Base-by-base conservation (phyloP, 92 coral and sea anemone genomes). In the Porites divaricata region DNA sequence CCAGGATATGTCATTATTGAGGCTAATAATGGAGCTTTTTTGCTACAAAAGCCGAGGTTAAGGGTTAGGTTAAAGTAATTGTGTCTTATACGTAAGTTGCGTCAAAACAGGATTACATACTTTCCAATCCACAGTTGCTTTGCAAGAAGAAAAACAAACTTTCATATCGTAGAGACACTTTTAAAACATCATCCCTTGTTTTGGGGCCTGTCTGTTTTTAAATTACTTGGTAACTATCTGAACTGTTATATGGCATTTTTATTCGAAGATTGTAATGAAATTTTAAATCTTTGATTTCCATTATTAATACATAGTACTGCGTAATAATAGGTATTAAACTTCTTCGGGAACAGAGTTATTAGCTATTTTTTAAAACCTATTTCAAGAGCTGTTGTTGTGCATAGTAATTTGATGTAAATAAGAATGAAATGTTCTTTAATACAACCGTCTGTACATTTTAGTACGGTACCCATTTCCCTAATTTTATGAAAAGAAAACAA, bases 321-420 rank as follows among this genome's bases (percentile, higher is more conserved):
- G 4, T 41, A 13, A 24, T 16, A 52, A 80, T 69, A 66, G 63
- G 65, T 71, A 26, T 59, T 77, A 35, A 59, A 14, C 58, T 81
- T 81, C 48, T 70, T 58, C 0, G 22, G 86, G 49, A 26, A 81
- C 51, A 25, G 63, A 72, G 86, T 72, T 82, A 4, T 59, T 45
- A 72, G 86, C 79, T 82, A 82, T 82, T 82, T 82, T 80, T 82
- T 16, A 13, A 41, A 41, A 13, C 17, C 51, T n/a, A 63, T 24
- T 51, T 57, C 35, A 72, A 21, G 71, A 70, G 85, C 57, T 45
- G 68, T 70, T 35, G 78, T 70, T 82, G 79, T 71, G 70, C 72
- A 72, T 82, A 82, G 79, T 82, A 61, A 80, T 54, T 68, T 80
- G 57, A 22, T 82, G 86, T 82, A 82, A 48, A 82, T 82, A 82